A percentile compares a stretch with the other conserved stretches of the same genome.
These are phyloP conservation scores for Macquaria ambigua DNA, from an alignment of 2,113 vertebrate genomes.

Conservation along the genomic window DNA sequence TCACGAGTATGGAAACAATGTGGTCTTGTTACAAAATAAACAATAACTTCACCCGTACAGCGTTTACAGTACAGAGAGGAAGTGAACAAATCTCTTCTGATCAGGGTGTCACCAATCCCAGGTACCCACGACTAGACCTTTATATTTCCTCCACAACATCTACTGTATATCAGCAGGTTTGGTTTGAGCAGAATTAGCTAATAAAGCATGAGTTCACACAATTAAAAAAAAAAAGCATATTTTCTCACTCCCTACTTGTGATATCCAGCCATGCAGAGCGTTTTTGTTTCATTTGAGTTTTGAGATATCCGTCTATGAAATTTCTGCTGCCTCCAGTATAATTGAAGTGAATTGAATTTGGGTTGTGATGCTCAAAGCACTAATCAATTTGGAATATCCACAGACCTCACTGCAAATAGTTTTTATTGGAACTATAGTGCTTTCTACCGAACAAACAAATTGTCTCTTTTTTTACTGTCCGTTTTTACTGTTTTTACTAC, in stretches of 20 bases:
- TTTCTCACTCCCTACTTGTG: background rate
- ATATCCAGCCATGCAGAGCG: background rate
- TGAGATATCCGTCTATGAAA: background rate
- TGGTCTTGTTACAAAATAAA: background rate
- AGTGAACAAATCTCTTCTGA: conserved; percentile 15
- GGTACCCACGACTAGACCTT: background rate
- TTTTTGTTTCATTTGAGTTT: background rate
- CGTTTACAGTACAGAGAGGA: background rate
- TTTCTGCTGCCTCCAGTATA: background rate
- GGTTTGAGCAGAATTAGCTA: background rate
- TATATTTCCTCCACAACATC: background rate
- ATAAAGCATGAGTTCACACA: background rate
- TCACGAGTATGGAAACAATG: background rate
- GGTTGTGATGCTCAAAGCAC: background rate
- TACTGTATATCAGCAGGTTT: background rate
- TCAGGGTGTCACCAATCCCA: background rate
- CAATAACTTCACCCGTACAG: background rate
- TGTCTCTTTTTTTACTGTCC: background rate
- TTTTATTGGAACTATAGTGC: background rate
- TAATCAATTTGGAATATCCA: background rate
- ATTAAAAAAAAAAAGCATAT: background rate
- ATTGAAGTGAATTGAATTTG: background rate
- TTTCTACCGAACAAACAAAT: background rate
- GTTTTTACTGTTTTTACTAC: background rate
- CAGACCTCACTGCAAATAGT: background rate